Percentiles rank a stretch among this genome's conserved stretches.
Conservation (phyloP, 2,113 vertebrate genomes). For the Promerops cafer region DNA sequence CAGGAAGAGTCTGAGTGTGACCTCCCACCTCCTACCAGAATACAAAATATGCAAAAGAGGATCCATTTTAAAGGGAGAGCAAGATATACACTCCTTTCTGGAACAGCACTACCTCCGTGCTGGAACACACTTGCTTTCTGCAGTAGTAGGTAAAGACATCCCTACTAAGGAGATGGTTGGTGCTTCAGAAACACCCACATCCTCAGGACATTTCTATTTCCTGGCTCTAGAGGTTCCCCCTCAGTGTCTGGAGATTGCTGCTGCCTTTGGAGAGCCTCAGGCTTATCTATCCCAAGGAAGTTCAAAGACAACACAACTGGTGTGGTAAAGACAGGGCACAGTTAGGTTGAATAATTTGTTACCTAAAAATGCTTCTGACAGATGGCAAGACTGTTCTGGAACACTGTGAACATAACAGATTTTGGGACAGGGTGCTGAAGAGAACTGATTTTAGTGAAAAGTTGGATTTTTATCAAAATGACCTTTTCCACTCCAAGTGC, state of each 20-base stretch:
- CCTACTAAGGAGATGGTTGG: not conserved
- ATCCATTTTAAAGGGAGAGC: conserved; percentile 29
- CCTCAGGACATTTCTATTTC: not conserved
- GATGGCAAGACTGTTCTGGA: conserved; percentile 27
- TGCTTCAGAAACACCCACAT: not conserved
- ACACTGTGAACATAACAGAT: conserved; percentile 43
- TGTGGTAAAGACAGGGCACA: not conserved
- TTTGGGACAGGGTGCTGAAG: conserved; percentile 38
- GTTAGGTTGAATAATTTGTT: conserved; percentile 38
- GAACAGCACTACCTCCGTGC: not conserved
- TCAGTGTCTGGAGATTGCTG: not conserved
- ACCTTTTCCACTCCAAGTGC: conserved; percentile 8
- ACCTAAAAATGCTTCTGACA: conserved; percentile 50
- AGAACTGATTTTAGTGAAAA: conserved; percentile 43
- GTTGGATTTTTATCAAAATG: conserved; percentile 41
- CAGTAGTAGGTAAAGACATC: not conserved
- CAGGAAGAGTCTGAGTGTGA: conserved; percentile 21
- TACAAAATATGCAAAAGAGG: conserved; percentile 28
- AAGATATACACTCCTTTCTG: not conserved
- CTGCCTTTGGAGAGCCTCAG: not conserved
- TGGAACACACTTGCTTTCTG: not conserved
- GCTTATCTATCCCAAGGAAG: not conserved
- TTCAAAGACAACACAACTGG: not conserved
- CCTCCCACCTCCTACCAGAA: conserved; percentile 47
- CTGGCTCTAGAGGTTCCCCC: not conserved